Evolutionary conservation across 2,888 invertebrate species (phyloP), one percentile per base, ranked within the genome.

Genomic region (Amphipyra tragopoginis): DNA sequence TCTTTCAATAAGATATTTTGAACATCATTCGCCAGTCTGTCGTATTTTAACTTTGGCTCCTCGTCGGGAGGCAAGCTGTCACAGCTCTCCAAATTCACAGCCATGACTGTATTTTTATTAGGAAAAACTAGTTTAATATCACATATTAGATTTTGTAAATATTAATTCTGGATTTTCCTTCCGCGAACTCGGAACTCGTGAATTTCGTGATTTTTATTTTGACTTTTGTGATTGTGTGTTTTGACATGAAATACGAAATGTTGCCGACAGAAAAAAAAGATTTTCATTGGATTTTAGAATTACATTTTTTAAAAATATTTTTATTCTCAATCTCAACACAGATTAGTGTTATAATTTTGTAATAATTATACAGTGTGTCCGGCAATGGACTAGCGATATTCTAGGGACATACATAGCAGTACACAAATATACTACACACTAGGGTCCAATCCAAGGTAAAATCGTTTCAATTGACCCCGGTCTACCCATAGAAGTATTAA

Each of bases 21-120:
- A 43, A 99, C 93, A 93, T 98, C 98, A 93, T 99, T 98, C 36
- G 96, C 96, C 89, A 99, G 96, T 72, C 99, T 96, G 82, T 97
- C 96, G 93, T 98, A 99, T 91, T 99, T 99, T 55, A 99, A 95
- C 92, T 98, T 98, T 0, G 99, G 99, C 85, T 98, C 98, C 67
- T 94, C 95, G 69, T 95, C 94, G 0, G 93, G 90, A 67, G 93
- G 91, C 54, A 93, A 72, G 69, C 91, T 92, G 61, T 94, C 94
- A 72, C 91, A 91, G 79, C 90, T 94, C 69, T 94, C 93, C 61
- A 91, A 69, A 80, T 93, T 93, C 42, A 93, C 83, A 70, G 93
- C 90, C 93, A 94, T 94, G 53, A 64, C 81, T 75, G 51, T 34
- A 38, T 38, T 36, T 48, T 52, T 51, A 8, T 34, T 5, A 8